These are phyloP conservation scores for Verasper variegatus DNA, from an alignment of 2,113 vertebrate genomes.

Conservation along the genomic window DNA sequence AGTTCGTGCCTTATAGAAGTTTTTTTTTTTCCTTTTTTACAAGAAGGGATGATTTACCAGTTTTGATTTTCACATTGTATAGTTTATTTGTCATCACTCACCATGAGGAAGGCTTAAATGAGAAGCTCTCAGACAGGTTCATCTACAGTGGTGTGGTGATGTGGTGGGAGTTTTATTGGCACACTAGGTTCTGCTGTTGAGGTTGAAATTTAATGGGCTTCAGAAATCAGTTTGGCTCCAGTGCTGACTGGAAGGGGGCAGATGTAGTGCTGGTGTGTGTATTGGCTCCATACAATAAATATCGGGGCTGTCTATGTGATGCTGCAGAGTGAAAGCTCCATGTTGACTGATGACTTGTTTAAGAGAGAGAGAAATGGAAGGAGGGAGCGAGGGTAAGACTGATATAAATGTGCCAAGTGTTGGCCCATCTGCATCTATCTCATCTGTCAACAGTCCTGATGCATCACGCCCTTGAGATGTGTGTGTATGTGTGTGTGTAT, in stretches of 20 bases:
- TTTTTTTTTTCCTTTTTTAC: not conserved
- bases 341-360: conserved; percentile 43
- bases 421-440: conserved; percentile 45
- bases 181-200: not conserved
- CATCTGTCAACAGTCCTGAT: conserved; percentile 32
- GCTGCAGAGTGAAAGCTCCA: conserved; percentile 21
- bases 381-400: not conserved
- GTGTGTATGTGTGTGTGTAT: not conserved
- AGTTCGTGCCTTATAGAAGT: not conserved
- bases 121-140: not conserved
- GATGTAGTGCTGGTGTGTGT: conserved; percentile 8
- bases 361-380: conserved; percentile 29
- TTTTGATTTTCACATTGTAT: not conserved
- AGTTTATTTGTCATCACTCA: not conserved
- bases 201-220: conserved; percentile 4
- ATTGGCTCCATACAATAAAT: conserved; percentile 9
- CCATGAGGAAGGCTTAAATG: no score
- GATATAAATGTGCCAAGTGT: conserved; percentile 29
- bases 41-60: not conserved
- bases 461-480: conserved; percentile 3
- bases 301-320: not conserved
- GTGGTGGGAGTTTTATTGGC: conserved; percentile 14
- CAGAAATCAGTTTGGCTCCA: conserved; percentile 17
- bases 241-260: not conserved
- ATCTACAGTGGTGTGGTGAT: conserved; percentile 8